Base-by-base conservation (phyloP, 2,888 invertebrate genomes). In the Archips xylosteana region DNA sequence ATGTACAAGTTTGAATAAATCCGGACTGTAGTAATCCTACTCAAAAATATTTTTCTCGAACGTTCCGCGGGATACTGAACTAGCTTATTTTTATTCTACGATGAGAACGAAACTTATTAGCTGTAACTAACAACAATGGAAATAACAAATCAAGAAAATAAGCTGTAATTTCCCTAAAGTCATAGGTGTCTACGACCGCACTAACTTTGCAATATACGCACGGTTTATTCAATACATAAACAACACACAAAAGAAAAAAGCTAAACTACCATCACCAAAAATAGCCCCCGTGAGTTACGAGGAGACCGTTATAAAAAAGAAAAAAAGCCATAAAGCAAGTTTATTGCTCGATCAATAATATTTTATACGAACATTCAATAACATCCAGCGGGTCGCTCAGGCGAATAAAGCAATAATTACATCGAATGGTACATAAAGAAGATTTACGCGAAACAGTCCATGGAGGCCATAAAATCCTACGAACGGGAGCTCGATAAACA, bases 391-490 rank as follows among this genome's bases (percentile, higher is more conserved):
- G 85, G 87, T 89, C 84, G 87, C 87, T 90, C 89, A 85, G 84
- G 89, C 92, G 90, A 84, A 90, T 92, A 91, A 90, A 91, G 89
- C 90, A 89, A 92, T 92, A 93, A 94, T 93, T 93, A 92, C 89
- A 80, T 77, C 77, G 79, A 82, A 84, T 81, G 81, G 82, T 80
- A 87, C 89, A 88, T 92, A 92, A 92, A 92, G 81, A 88, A 92
- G 92, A 92, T 93, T 92, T 92, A 92, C 88, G 84, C 82, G 83
- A 81, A 87, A 89, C 78, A 78, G 75, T 77, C 77, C 68, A 73
- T 72, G 78, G 76, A 83, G 76, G 80, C 90, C 85, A 89, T 93
- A 91, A 90, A 92, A 89, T 88, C 87, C 83, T 86, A 84, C 87
- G 82, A 89, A 85, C 84, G 80, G 90, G 88, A 87, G 85, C 87